Evolutionary conservation across 2,797 vertebrate species (phyloP), one percentile per base, ranked within the genome.

Genomic region (Acomys russatus): DNA sequence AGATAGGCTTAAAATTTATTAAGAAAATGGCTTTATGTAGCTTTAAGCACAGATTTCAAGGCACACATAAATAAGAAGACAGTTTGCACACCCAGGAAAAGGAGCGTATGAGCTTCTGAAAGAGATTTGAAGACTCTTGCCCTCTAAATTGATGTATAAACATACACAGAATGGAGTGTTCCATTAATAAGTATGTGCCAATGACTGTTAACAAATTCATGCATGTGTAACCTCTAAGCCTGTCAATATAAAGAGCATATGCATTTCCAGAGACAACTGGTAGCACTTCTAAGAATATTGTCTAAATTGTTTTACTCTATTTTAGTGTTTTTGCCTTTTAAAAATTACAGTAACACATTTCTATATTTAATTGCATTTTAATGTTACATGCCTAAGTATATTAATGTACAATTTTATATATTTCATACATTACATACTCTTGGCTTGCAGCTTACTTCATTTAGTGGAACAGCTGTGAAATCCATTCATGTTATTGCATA

Each of bases 131-230:
- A 88, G 68, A 28, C 33, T 54, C 54, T 56, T 87, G 84, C 71
- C 2, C 3, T 92, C 4, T 92, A 86, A 17, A 15, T 88, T 66
- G 54, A 96, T 70, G n/a, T 94, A 66, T 74, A 93, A 94, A 97
- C 28, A 70, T 64, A 54, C 9, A 49, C 18, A 66, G 33, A 76
- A 74, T n/a, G 17, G 10, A 33, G 17, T 63, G 28, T 68, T 76
- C 83, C 12, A 7, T 51, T 51, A 18, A 70, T 68, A 86, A 86
- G 23, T 70, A 54, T 70, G 33, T 70, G 33, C 3, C 49, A 86
- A 54, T 86, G 64, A 86, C 44, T 54, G 4, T 9, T 73, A 59
- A 12, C 4, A 82, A 92, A 85, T 71, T 77, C 12, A 49, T 77
- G 76, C 10, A 23, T 77, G 15, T 73, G 22, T 63, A 44, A 7